Evolutionary conservation across 2,113 vertebrate species (phyloP), one percentile per base, ranked within the genome.

Genomic region (Butastur rufipennis): DNA sequence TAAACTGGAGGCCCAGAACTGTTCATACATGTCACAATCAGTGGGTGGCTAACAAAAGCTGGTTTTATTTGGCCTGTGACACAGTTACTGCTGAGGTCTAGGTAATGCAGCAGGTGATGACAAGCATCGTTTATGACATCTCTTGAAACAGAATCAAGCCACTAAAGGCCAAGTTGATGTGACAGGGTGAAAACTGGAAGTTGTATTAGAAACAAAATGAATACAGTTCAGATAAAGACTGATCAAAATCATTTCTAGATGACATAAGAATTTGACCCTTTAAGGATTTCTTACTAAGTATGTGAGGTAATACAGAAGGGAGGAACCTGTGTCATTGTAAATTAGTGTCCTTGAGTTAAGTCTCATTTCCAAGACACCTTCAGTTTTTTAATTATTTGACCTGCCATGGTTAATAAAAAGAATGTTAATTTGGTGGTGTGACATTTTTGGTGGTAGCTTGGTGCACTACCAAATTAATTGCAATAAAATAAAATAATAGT

Each of bases 361-460:
- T 87, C 85, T 91, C 87, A 92, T 98, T 97, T 96, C 92, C 36
- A 52, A 87, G 91, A 79, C 97, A 96, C 89, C 91, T 95, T 95
- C 78, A 55, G 65, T 68, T 96, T 86, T 97, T 78, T 62, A 96
- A 94, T 96, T 96, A 82, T 95, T 98, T 93, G 93, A 95, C 91
- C 82, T 97, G 62, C 92, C 94, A 87, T 85, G 82, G 81, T 94
- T 97, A 98, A 97, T 97, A 96, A 94, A 88, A 97, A 91, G 85
- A 52, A 96, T 95, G 81, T 96, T 97, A 98, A 98, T 98, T 92
- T 77, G 45, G 88, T 86, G 78, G 87, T 86, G 78, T 98, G 98
- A 97, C 96, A 71, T 50, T 91, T 96, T 93, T 98, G 94, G 95
- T 95, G 84, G 93, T 94, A 78, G 87, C 81, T 95, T 79, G 93